Evolutionary conservation across 1,140 invertebrate species (phyloP).

Genomic region (Mesaphorura yosii): DNA sequence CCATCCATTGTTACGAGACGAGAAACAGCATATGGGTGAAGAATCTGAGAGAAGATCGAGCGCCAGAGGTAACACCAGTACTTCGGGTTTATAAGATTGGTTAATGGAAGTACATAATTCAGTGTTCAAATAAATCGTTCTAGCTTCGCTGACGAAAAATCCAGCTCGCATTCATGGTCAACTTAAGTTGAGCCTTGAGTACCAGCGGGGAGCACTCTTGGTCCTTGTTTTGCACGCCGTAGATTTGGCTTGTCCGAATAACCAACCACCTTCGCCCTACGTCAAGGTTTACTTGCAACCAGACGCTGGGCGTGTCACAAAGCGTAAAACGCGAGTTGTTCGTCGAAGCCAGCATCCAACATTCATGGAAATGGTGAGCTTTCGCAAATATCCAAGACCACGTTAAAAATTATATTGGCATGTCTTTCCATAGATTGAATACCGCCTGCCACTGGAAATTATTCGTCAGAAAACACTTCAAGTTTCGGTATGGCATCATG

Average conservation of each 20-base stretch:
- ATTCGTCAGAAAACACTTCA: slow-evolving; percentile 62
- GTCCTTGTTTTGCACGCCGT: slow-evolving; percentile 82
- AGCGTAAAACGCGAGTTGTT: slow-evolving; percentile 88
- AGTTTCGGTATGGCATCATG: slow-evolving; percentile 90
- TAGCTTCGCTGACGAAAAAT: slow-evolving; percentile 24
- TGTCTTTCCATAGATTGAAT: slow-evolving; percentile 70
- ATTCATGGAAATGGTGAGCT: slow-evolving; percentile 89
- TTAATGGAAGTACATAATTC: background rate
- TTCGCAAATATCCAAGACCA: too few species aligned
- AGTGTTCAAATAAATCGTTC: background rate
- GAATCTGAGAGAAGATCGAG: slow-evolving; percentile 3
- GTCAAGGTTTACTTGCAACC: slow-evolving; percentile 85
- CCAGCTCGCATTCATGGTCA: slow-evolving; percentile 41
- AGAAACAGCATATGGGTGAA: slow-evolving; percentile 46
- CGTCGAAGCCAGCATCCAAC: slow-evolving; percentile 85
- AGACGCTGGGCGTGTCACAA: slow-evolving; percentile 64
- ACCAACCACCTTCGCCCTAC: slow-evolving; percentile 74
- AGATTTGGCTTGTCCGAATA: slow-evolving; percentile 60
- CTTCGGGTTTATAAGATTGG: background rate
- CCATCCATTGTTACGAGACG: slow-evolving; percentile 77
- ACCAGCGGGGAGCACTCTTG: slow-evolving; percentile 61
- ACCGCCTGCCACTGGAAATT: slow-evolving; percentile 69
- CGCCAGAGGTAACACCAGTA: slow-evolving; percentile 5
- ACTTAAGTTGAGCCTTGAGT: slow-evolving; percentile 71
- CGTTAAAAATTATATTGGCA: too few species aligned